These are phyloP conservation scores for Diabrotica balteata DNA, from an alignment of 2,888 invertebrate species.

Conservation along the genomic window DNA sequence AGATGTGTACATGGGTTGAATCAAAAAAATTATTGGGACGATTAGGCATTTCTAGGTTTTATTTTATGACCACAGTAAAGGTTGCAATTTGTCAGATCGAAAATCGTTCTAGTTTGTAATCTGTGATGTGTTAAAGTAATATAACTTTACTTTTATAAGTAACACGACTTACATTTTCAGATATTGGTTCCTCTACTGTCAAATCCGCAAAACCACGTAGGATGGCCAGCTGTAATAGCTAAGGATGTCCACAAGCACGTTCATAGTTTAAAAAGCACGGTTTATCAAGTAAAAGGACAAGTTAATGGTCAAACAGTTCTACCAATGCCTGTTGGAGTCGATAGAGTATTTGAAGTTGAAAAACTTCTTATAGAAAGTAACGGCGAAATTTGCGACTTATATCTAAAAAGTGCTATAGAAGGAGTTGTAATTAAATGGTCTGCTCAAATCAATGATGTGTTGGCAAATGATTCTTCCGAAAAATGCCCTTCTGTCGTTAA, in stretches of 20 bases:
- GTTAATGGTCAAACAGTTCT: constrained; percentile 88
- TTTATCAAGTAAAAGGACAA: constrained; percentile 93
- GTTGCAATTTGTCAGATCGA: no score
- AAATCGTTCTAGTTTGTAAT: no score
- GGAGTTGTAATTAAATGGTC: constrained; percentile 97
- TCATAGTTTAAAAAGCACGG: constrained; percentile 89
- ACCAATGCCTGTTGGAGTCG: constrained; percentile 87
- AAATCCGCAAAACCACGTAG: constrained; percentile 78
- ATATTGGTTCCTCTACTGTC: constrained; percentile 87
- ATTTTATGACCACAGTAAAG: no score
- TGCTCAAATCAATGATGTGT: constrained; percentile 82
- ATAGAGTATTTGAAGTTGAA: constrained; percentile 81
- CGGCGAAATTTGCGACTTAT: constrained; percentile 75
- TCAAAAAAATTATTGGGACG: no score
- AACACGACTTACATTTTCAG: constrained; percentile 58
- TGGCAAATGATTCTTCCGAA: constrained; percentile 85
- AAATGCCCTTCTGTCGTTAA: constrained; percentile 78
- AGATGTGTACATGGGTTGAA: no score
- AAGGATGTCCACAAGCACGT: constrained; percentile 92
- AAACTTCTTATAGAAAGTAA: constrained; percentile 66
- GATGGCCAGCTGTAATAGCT: constrained; percentile 87
- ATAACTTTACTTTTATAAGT: no score
- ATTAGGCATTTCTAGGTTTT: no score
- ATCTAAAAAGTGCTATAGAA: constrained; percentile 92
- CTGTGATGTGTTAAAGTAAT: no score